Percentiles rank a stretch among this genome's conserved stretches.
Evolutionary conservation across 2,888 invertebrate species (phyloP).

Genomic region (Andrena trimmerana): DNA sequence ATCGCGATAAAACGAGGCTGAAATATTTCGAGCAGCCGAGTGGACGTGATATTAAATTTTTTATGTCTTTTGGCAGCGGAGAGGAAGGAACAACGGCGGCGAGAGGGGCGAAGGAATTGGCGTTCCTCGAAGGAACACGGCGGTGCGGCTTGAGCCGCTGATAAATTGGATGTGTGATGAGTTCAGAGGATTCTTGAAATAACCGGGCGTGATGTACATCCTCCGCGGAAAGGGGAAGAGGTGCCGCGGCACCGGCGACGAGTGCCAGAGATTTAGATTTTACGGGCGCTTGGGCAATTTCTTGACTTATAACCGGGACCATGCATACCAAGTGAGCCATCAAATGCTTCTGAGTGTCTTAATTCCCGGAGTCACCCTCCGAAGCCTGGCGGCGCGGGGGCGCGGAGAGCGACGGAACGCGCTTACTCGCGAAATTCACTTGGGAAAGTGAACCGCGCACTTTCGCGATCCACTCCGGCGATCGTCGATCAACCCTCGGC

Average conservation of each 20-base stretch:
- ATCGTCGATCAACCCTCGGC: constrained; percentile 24
- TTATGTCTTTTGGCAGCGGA: neutral
- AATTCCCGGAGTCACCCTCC: constrained; percentile 41
- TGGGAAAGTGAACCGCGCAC: neutral
- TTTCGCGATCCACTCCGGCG: neutral
- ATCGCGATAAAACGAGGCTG: neutral
- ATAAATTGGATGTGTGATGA: constrained; percentile 83
- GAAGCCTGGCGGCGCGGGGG: neutral
- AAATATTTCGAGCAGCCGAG: neutral
- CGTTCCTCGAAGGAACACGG: constrained; percentile 31
- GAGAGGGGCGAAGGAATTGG: constrained; percentile 30
- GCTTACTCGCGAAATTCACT: constrained; percentile 1
- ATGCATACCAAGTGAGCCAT: constrained; percentile 74
- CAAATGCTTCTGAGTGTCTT: constrained; percentile 52
- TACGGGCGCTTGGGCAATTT: constrained; percentile 79
- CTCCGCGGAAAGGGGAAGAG: constrained; percentile 50
- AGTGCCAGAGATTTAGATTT: constrained; percentile 81
- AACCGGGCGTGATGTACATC: constrained; percentile 72
- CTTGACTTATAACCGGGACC: constrained; percentile 75
- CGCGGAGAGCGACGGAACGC: neutral
- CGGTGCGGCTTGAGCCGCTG: constrained; percentile 67
- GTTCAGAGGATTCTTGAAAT: constrained; percentile 80
- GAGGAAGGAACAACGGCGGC: neutral
- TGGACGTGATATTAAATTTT: constrained; percentile 17
- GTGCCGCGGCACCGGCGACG: constrained; percentile 68